Percentiles rank a stretch among this genome's conserved stretches.
Evolutionary conservation across 1,140 invertebrate species (phyloP).

Genomic region (Bursaphelenchus mucronatus): DNA sequence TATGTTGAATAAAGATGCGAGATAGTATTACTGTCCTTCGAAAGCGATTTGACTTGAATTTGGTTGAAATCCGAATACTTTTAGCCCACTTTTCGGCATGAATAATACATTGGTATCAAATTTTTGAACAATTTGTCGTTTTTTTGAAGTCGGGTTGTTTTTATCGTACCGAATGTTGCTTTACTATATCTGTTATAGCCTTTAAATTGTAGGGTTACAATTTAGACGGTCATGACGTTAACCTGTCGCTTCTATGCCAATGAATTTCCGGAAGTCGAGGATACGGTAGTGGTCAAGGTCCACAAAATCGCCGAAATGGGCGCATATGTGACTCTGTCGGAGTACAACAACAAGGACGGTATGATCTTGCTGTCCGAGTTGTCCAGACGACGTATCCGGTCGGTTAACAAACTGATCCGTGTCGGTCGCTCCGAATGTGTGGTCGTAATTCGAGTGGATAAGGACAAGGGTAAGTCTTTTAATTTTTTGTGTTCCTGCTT

Average conservation of each 20-base stretch:
- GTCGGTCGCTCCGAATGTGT: conserved; percentile 98
- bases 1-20: no score
- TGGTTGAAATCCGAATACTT: no score
- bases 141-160: not conserved
- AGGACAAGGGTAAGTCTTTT: conserved; percentile 80
- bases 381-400: conserved; percentile 92
- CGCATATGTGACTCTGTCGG: conserved; percentile 89
- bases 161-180: not conserved
- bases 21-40: no score
- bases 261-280: conserved; percentile 95
- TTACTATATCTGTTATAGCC: no score
- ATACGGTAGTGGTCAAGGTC: conserved; percentile 99
- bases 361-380: conserved; percentile 78
- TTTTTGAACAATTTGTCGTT: not conserved
- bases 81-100: not conserved
- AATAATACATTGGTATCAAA: not conserved
- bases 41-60: no score
- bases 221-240: conserved; percentile 72
- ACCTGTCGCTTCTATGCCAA: conserved; percentile 95
- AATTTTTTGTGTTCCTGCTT: conserved; percentile 14
- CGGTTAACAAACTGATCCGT: conserved; percentile 97
- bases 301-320: conserved; percentile 98
- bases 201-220: no score
- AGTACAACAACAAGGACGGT: conserved; percentile 87
- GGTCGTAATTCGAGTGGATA: conserved; percentile 97